phyloP scores from a whole-genome alignment of 2,113 vertebrate genomes.

The Callaeas wilsoni region DNA sequence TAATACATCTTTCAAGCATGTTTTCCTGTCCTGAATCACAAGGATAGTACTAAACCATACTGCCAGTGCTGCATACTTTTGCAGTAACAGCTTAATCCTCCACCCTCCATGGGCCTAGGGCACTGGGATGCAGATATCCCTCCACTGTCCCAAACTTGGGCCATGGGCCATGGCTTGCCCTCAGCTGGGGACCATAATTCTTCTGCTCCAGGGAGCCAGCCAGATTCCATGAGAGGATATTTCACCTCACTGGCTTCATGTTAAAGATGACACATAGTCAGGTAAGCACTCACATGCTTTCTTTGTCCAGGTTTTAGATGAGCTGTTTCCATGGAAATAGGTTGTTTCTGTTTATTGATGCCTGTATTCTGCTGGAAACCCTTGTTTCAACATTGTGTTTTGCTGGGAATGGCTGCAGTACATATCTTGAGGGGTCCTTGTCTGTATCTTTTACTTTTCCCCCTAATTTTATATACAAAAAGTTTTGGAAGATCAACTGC shows the following conservation, averaged over 20 bases:
- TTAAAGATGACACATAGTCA: background rate
- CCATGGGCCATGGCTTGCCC: accelerated
- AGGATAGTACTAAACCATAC: background rate
- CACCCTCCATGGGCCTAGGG: background rate
- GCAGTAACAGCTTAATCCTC: background rate
- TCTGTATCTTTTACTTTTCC: background rate
- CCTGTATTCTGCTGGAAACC: background rate
- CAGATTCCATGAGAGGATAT: background rate
- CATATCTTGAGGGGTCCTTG: background rate
- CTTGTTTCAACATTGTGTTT: background rate
- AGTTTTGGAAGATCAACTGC: background rate
- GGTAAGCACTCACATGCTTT: background rate
- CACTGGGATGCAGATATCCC: background rate
- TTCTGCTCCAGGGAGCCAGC: background rate
- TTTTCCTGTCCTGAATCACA: background rate
- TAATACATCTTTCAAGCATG: background rate
- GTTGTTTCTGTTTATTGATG: conserved; percentile 6
- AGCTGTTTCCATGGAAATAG: conserved; percentile 27
- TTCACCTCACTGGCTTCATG: background rate
- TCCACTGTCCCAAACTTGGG: background rate
- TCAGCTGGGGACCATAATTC: accelerated
- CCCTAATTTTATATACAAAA: background rate
- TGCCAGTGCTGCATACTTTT: background rate
- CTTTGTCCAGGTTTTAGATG: background rate
- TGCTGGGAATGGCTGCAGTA: background rate